Base-by-base conservation (phyloP, 2,888 invertebrate species). In the Tetranychus truncatus region DNA sequence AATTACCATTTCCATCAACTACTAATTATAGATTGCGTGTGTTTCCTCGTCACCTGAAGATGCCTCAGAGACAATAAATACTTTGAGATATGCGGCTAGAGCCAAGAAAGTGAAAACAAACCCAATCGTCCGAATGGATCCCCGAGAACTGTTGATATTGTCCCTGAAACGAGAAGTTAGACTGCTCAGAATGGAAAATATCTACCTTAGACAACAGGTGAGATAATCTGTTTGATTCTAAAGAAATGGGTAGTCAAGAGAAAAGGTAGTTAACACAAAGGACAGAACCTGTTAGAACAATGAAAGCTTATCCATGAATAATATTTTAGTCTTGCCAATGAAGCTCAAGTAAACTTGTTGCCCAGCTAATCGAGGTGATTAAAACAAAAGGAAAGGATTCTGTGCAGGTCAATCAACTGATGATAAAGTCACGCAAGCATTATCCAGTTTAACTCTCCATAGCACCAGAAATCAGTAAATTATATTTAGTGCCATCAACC, bases 51-150 rank as follows among this genome's bases (percentile, higher is more conserved):
- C 91, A 0, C 88, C 88, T 80, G 90, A 89, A 0, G 95, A 94
- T 82, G 85, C 89, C 73, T 88, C 88, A 65, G 95, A 95, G 83
- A 92, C 93, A 0, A 82, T 94, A 76, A 95, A 93, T 83, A 95
- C 95, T 0, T 85, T 95, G 21, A 86, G 95, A 24, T 95, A 95
- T 84, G 95, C 95, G 0, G 89, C 92, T 0, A 85, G 95, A 79
- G 93, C 95, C 0, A 95, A 94, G 84, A 90, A 89, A 81, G 95
- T 95, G 78, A 89, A 90, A 80, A 91, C 92, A 0, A 94, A 93
- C 81, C 95, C 95, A 0, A 88, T 94, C 21, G 89, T 95, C 45
- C 89, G 93, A 83, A 94, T 95, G 92, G 95, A 95, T 82, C 93
- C 95, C 0, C 85, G 94, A 78, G 95, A 95, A 82, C 91, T 93